A percentile compares a stretch with the other conserved stretches of the same genome.
Evolutionary conservation across 2,888 invertebrate species (phyloP).

Genomic region (Myopa testacea): DNA sequence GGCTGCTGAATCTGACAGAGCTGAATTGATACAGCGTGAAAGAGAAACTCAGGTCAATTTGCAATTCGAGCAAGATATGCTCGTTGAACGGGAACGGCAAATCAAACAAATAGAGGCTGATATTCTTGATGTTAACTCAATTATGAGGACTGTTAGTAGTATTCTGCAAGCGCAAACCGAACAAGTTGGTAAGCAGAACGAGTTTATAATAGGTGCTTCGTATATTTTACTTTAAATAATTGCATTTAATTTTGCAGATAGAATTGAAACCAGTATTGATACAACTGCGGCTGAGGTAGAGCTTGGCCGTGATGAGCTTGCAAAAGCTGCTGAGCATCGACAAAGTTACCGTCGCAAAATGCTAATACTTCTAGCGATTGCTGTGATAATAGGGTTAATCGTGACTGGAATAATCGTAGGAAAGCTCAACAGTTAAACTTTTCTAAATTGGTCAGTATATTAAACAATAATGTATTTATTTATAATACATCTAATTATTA

Average conservation of each 20-base stretch:
- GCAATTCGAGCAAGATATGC: constrained; percentile 83
- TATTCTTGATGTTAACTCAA: constrained; percentile 84
- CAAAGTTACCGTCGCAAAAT: constrained; percentile 81
- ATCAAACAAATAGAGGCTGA: constrained; percentile 84
- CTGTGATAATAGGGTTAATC: constrained; percentile 75
- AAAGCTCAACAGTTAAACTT: constrained; percentile 70
- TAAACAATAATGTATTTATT: constrained; percentile 30
- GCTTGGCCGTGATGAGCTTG: constrained; percentile 80
- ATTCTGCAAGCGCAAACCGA: constrained; percentile 80
- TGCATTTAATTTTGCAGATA: constrained; percentile 71
- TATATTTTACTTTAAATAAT: background rate
- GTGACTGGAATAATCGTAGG: constrained; percentile 77
- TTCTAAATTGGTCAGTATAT: constrained; percentile 16
- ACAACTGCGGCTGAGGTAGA: constrained; percentile 81
- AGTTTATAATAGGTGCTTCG: background rate
- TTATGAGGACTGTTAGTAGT: constrained; percentile 81
- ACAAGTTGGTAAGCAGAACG: constrained; percentile 75
- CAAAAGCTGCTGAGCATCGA: constrained; percentile 85
- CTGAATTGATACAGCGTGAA: constrained; percentile 64
- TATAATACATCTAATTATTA: constrained; percentile 34
- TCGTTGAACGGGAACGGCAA: constrained; percentile 83
- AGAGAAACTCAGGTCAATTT: constrained; percentile 65
- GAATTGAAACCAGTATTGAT: constrained; percentile 86
- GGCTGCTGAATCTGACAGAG: constrained; percentile 54
- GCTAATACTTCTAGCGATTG: constrained; percentile 77